Base-by-base conservation (phyloP, 2,113 vertebrate species). In the Xenus cinereus region DNA sequence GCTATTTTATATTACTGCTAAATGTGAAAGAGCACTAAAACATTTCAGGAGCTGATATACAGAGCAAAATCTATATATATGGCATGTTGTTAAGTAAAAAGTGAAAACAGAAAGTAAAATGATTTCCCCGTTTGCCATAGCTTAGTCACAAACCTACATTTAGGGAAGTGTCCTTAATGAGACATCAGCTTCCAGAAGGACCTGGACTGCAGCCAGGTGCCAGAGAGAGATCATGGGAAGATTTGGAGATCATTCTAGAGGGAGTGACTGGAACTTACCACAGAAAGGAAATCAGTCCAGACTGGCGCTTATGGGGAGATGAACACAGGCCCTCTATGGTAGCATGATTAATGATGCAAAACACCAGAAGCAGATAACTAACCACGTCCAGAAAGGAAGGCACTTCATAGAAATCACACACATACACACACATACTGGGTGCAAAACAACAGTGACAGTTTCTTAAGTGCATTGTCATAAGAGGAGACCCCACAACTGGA, bases 1-100 rank as follows among this genome's bases (percentile, higher is more conserved):
- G 56, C 85, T 95, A 26, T 79, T 93, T 95, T 86, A n/a, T 90
- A 84, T 83, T 88, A n/a, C 63, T 93, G 71, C 83, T 95, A 71
- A 92, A 67, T 56, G 53, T 45, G 67, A 77, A 95, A 82, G 62
- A 91, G 62, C 43, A 64, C 48, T 75, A 64, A 91, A 87, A 54
- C 51, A 67, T 81, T 89, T 72, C 78, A 81, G 60, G 60, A 75
- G 13, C n/a, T 82, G 39, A 16, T 84, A 43, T 3, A 75, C 60
- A 75, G 74, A 63, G 11, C 63, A 73, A 89, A 57, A 63, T 90
- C 6, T 89, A 2, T 66, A 35, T 68, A 72, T 69, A 67, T 2
- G 81, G 41, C 46, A 27, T 2, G 4, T 43, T 89, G 59, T 80
- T 95, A 89, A 80, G 39, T 75, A 85, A 82, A 90, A 35, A 35